Conservation (phyloP, 2,113 vertebrate species). For the Zosterops pallidus region DNA sequence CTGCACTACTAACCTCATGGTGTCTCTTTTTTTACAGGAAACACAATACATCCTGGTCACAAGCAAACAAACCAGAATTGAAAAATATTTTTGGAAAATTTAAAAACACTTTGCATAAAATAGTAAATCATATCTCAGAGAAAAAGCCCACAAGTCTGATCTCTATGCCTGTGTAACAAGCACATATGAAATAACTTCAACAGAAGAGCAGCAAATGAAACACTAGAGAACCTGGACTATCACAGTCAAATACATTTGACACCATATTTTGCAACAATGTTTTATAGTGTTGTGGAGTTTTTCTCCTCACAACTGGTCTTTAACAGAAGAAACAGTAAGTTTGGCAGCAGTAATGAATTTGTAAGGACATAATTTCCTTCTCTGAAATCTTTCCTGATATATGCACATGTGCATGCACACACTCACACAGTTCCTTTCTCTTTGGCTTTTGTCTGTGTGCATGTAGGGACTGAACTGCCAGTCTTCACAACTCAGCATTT, state of each 20-base stretch:
- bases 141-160: neutral
- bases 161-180: neutral
- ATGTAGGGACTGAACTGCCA: neutral
- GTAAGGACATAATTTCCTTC: neutral
- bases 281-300: neutral
- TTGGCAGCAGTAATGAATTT: neutral
- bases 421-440: neutral
- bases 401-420: rapidly evolving
- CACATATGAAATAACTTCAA: neutral
- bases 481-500: neutral
- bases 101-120: neutral
- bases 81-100: neutral
- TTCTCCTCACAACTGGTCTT: neutral
- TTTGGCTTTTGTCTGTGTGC: neutral
- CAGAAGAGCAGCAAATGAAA: neutral
- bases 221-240: neutral
- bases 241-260: neutral
- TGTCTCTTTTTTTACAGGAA: neutral
- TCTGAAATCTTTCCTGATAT: neutral
- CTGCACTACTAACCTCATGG: neutral
- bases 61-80: neutral
- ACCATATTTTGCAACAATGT: neutral
- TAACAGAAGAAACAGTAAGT: neutral
- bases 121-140: neutral
- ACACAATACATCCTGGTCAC: neutral